Conservation (phyloP, 2,888 invertebrate species). For the Athripsodes cinereus region DNA sequence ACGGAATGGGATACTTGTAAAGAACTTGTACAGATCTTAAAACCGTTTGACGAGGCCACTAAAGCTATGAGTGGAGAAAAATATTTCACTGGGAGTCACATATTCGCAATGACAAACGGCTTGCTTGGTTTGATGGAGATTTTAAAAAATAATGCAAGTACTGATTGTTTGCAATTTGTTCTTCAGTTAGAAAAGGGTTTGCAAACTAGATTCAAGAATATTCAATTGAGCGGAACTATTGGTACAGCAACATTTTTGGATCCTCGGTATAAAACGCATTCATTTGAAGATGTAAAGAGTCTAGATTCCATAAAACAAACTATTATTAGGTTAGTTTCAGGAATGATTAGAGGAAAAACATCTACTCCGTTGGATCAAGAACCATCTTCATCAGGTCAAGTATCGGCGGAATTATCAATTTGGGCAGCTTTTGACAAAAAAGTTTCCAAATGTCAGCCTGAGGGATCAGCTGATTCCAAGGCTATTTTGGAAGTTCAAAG, state of each 20-base stretch:
- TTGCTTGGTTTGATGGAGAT: not conserved
- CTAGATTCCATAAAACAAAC: not conserved
- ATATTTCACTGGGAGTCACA: not conserved
- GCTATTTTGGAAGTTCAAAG: not conserved
- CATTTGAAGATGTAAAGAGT: not conserved
- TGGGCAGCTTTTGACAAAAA: constrained; percentile 1
- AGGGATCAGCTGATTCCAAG: not conserved
- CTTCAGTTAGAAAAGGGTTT: not conserved
- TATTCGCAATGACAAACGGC: not conserved
- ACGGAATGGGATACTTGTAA: not conserved
- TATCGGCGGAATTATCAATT: not conserved
- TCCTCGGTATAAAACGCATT: not conserved
- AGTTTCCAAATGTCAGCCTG: not conserved
- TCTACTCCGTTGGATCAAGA: not conserved
- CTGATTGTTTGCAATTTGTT: not conserved
- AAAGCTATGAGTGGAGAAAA: not conserved
- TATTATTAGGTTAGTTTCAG: not conserved
- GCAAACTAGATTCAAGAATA: not conserved
- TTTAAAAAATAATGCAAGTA: not conserved
- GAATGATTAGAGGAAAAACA: not conserved
- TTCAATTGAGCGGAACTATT: not conserved
- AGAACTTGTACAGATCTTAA: not conserved
- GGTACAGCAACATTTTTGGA: not conserved
- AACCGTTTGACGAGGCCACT: not conserved
- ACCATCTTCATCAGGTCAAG: not conserved